Evolutionary conservation across 2,888 invertebrate genomes (phyloP), one percentile per base, ranked within the genome.

Genomic region (Ferrisia virgata): DNA sequence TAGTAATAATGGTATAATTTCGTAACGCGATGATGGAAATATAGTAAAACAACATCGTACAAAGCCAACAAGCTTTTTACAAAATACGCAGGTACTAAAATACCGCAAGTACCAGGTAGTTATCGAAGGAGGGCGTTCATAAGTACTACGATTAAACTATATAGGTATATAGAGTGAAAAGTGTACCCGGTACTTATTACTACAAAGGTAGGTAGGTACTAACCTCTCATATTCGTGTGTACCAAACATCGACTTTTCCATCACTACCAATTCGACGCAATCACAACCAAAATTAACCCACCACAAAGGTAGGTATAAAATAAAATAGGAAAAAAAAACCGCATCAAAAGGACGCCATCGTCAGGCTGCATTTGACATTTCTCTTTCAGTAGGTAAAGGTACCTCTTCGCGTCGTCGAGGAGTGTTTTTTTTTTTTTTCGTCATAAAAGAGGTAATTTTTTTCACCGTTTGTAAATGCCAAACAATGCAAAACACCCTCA

Each of bases 361-460:
- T 39, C 39, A 39, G 39, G 39, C 53, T 76, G 72, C 25, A 36
- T 76, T 76, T 76, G 72, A 76, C 72, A 36, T 76, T 76, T 76
- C 36, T 36, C 72, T 76, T 76, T 31, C 31, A 69, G 28, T 69
- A 53, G 9, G 22, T 22, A n/a, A n/a, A n/a, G n/a, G n/a, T n/a
- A n/a, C 22, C 36, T 36, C 36, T 36, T 8, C 36, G 8, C 58
- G 58, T 22, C 58, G 36, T 33, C 69, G 69, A 28, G 28, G 15
- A 69, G n/a, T n/a, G n/a, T n/a, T n/a, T 69, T 18, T 69, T 25
- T 64, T 25, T 64, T 64, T 64, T 64, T 64, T 64, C 15, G 25
- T 28, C 64, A 76, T 76, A 76, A 76, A 76, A 36, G 36, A 36
- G 72, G 36, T 36, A 36, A 76, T 76, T 76, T 64, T n/a, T 64